Evolutionary conservation across 2,888 invertebrate species (phyloP).

Genomic region (Lasioglossum zephyrum): DNA sequence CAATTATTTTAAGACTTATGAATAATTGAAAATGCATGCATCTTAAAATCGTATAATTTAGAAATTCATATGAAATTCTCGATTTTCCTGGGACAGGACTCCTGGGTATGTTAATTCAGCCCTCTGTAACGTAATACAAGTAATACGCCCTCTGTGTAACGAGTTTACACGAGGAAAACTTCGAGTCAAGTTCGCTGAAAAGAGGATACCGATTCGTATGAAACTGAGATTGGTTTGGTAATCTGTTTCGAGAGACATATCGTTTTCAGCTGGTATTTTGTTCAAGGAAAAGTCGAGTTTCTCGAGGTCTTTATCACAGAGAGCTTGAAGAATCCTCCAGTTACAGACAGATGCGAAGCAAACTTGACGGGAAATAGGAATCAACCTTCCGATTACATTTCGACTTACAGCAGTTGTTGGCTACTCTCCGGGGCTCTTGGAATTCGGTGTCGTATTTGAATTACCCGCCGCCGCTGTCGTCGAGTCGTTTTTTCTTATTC

Average conservation of each 20-base stretch:
- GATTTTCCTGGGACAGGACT: too few relatives aligned
- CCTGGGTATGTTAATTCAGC: too few relatives aligned
- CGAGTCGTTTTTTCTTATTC: not conserved
- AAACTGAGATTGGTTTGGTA: slow-evolving; percentile 27
- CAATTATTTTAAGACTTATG: too few relatives aligned
- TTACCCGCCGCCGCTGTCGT: not conserved
- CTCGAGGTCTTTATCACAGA: not conserved
- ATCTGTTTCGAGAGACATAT: slow-evolving; percentile 21
- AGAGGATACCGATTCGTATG: slow-evolving; percentile 23
- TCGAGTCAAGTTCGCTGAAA: slow-evolving; percentile 34
- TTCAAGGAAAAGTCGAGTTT: slow-evolving; percentile 18
- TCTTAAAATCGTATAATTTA: too few relatives aligned
- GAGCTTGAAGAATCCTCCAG: slow-evolving; percentile 13
- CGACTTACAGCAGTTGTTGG: not conserved
- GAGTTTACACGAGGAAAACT: slow-evolving; percentile 32
- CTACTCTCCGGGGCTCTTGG: not conserved
- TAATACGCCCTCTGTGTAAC: too few relatives aligned
- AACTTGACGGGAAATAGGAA: slow-evolving; percentile 22
- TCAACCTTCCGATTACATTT: slow-evolving; percentile 39
- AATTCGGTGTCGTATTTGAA: not conserved
- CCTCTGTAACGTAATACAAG: too few relatives aligned
- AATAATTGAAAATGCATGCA: too few relatives aligned
- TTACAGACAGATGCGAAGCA: not conserved
- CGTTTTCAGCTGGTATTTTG: not conserved
- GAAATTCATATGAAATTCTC: too few relatives aligned